A percentile compares a stretch with the other conserved stretches of the same genome.
Conservation (phyloP, 2,113 vertebrate genomes). For the Opisthocomus hoazin region DNA sequence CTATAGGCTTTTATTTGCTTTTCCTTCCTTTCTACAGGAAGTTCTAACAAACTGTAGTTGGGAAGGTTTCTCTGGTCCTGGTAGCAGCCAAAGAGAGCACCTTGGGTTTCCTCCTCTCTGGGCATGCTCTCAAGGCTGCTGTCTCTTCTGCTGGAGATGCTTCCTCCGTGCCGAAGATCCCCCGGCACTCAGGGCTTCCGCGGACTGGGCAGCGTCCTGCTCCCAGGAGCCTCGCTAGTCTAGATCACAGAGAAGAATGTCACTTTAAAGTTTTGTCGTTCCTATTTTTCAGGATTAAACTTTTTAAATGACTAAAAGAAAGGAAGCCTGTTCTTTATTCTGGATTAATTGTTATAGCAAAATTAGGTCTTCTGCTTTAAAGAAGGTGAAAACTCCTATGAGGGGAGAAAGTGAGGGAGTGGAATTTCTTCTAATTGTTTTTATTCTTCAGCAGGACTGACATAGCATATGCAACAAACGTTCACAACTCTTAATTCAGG, state of each 20-base stretch:
- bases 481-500: neutral
- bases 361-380: neutral
- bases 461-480: too few species aligned
- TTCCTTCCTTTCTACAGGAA: neutral
- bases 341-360: neutral
- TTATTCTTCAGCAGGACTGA: neutral
- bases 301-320: neutral
- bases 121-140: neutral
- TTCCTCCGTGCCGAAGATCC: neutral
- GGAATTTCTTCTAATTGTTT: neutral
- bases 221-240: neutral
- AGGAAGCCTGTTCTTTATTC: neutral
- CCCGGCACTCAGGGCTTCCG: neutral
- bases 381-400: neutral
- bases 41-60: neutral
- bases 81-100: accelerated
- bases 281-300: too few species aligned
- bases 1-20: too few species aligned
- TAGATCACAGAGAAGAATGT: neutral
- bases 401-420: neutral
- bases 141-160: neutral
- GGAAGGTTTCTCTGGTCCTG: neutral
- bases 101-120: neutral
- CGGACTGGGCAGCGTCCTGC: neutral
- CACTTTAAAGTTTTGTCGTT: too few species aligned